A percentile compares a stretch with the other conserved stretches of the same genome.
These are phyloP conservation scores for Atherix ibis DNA, from an alignment of 2,888 invertebrate species.

Conservation along the genomic window DNA sequence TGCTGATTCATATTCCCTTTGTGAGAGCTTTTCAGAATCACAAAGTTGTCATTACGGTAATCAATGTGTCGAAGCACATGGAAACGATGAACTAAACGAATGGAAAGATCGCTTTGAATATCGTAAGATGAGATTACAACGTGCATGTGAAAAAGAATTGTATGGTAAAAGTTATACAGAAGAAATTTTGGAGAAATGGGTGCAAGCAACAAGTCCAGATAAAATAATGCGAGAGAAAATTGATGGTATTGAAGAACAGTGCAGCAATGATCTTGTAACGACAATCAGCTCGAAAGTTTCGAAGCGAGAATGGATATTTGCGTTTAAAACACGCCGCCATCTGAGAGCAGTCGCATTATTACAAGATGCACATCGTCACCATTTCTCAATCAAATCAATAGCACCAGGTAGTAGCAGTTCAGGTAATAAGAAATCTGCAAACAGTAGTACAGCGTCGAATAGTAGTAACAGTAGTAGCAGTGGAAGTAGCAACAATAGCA, in stretches of 20 bases:
- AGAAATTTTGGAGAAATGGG: constrained; percentile 47
- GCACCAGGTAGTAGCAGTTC: constrained; percentile 15
- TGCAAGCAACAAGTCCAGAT: constrained; percentile 44
- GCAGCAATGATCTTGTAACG: constrained; percentile 41
- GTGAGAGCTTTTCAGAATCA: constrained; percentile 40
- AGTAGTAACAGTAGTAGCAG: constrained; percentile 9
- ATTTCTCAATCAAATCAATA: constrained; percentile 44
- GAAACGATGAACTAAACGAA: constrained; percentile 50
- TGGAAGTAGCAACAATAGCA: constrained; percentile 11
- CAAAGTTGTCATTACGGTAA: constrained; percentile 49
- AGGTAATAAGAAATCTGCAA: neutral
- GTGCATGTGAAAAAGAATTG: constrained; percentile 50
- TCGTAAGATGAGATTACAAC: constrained; percentile 42
- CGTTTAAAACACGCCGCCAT: constrained; percentile 36
- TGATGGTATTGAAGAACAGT: constrained; percentile 41
- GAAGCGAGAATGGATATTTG: constrained; percentile 44
- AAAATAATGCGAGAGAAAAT: constrained; percentile 45
- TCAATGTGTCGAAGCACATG: constrained; percentile 61
- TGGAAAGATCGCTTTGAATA: constrained; percentile 59
- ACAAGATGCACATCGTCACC: constrained; percentile 52
- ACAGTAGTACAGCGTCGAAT: neutral
- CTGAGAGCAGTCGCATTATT: constrained; percentile 47
- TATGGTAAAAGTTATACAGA: constrained; percentile 44
- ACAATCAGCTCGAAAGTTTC: constrained; percentile 46
- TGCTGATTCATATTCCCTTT: constrained; percentile 45